Base-by-base conservation (phyloP, 1,140 invertebrate species). In the Armadillidium nasatum region DNA sequence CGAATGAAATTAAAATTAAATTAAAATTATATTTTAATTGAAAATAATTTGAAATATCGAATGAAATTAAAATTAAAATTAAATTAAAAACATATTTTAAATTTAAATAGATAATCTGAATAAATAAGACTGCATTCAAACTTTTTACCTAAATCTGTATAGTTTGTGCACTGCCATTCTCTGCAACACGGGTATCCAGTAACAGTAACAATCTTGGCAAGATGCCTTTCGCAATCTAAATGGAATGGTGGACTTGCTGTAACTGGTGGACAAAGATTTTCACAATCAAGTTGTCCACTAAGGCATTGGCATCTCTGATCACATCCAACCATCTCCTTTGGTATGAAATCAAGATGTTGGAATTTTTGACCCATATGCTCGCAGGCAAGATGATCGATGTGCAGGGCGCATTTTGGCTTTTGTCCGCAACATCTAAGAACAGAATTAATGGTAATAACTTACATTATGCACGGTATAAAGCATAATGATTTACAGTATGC, bases 251-350 rank as follows among this genome's bases (percentile, higher is more conserved):
- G 93, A 44, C 88, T 79, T 0, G 91, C 88, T 9, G 91, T 84
- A 0, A 95, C 87, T 0, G 90, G 89, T 3, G 90, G 88, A 86
- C 94, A 96, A 19, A 89, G 87, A 4, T 89, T 88, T 77, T 92
- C 89, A 82, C 94, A 96, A 69, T 93, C 91, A 7, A 96, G 87
- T 78, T 92, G 92, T 33, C 94, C 93, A 83, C 91, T 90, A 83
- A 94, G 91, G 82, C 94, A 96, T 83, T 89, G 93, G 84, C 94
- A 96, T 81, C 90, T 87, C 77, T 92, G 89, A 73, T 94, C 92
- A 83, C 94, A 96, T 70, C 93, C 92, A 71, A 88, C 89, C 21
- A 91, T 81, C 85, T 92, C 87, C 83, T 85, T 75, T 3, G 91
- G 91, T 45, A 92, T 89, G 72, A 89, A 88, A 46, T 89, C 88